Conservation (phyloP, 2,113 vertebrate species). For the Poeciliopsis prolifica region DNA sequence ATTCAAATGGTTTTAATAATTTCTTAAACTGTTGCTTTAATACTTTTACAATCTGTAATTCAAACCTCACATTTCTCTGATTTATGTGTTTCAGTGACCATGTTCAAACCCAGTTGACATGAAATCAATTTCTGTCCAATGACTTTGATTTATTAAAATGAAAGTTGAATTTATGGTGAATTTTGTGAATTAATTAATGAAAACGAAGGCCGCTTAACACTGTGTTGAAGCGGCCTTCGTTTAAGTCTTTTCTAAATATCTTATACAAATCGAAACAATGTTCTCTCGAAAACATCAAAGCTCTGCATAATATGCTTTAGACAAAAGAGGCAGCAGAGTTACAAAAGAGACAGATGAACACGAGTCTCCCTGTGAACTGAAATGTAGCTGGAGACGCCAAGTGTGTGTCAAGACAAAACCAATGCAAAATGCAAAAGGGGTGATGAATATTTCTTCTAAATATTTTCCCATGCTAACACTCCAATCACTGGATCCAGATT, state of each 20-base stretch:
- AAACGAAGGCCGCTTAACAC: not conserved
- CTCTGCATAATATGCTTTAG: not conserved
- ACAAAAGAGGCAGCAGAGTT: constrained; percentile 6
- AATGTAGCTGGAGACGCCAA: constrained; percentile 58
- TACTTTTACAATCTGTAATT: not conserved
- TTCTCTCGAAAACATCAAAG: not conserved
- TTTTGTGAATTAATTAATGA: not conserved
- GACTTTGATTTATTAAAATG: constrained; percentile 1
- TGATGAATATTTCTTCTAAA: constrained; percentile 63
- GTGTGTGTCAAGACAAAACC: constrained; percentile 52
- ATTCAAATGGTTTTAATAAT: not conserved
- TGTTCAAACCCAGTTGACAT: not conserved
- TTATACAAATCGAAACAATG: constrained; percentile 35
- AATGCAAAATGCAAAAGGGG: constrained; percentile 30
- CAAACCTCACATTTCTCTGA: not conserved
- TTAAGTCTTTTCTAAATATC: constrained; percentile 16
- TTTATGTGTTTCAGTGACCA: not conserved
- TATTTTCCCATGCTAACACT: constrained; percentile 70
- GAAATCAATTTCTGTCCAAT: not conserved
- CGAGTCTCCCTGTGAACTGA: constrained; percentile 36
- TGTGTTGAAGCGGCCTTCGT: not conserved
- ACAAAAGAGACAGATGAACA: constrained; percentile 5
- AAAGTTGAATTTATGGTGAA: not conserved
- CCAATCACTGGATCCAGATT: constrained; percentile 15
- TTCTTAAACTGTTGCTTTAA: not conserved